phyloP scores from a whole-genome alignment of 2,888 invertebrate species.

The Pterostichus madidus region DNA sequence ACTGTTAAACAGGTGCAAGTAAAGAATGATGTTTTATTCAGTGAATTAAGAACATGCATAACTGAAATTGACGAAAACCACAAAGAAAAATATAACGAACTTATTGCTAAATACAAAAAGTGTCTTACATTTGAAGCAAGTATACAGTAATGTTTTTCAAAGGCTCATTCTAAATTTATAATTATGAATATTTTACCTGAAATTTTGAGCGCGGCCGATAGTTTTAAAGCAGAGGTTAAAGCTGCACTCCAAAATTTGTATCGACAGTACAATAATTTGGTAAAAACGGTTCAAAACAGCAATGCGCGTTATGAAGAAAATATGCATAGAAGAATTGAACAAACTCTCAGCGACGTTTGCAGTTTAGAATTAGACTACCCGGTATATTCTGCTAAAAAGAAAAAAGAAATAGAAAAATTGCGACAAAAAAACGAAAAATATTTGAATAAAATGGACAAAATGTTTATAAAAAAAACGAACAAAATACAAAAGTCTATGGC shows the following conservation, averaged over 20 bases:
- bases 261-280: background rate
- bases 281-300: background rate
- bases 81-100: constrained; percentile 50
- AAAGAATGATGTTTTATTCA: background rate
- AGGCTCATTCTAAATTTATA: background rate
- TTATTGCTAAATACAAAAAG: constrained; percentile 29
- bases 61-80: constrained; percentile 20
- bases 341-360: background rate
- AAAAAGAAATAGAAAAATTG: background rate
- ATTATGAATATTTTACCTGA: constrained; percentile 32
- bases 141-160: constrained; percentile 7
- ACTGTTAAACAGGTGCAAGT: background rate
- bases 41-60: constrained; percentile 1
- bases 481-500: background rate
- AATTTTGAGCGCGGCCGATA: background rate
- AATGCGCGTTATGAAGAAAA: background rate
- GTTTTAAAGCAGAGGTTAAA: constrained; percentile 5
- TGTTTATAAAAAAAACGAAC: background rate
- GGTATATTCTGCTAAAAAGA: background rate
- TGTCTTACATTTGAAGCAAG: background rate
- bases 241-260: background rate
- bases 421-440: background rate
- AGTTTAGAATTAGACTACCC: background rate
- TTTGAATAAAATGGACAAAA: constrained; percentile 24
- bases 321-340: background rate